Evolutionary conservation across 2,113 vertebrate genomes (phyloP).

Genomic region (Chionodraco myersi): DNA sequence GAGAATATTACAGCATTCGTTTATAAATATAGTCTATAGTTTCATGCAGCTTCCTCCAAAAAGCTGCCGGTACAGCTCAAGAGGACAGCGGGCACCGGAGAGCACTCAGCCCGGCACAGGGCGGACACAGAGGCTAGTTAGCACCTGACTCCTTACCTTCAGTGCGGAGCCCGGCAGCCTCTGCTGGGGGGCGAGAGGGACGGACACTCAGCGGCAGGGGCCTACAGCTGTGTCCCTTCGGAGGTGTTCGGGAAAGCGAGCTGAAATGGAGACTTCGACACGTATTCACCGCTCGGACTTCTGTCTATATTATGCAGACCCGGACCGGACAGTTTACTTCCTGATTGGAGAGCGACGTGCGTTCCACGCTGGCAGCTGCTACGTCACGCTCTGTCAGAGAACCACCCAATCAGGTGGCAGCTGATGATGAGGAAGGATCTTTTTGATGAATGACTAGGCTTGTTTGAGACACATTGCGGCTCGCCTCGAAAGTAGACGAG

Average conservation of each 20-base stretch:
- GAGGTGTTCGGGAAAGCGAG: not conserved
- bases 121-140: constrained; percentile 7
- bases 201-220: too few species aligned
- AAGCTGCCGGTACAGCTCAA: not conserved
- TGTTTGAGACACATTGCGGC: too few species aligned
- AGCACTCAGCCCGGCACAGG: not conserved
- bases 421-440: not conserved
- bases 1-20: too few species aligned
- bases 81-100: not conserved
- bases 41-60: not conserved
- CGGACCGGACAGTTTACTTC: constrained; percentile 62
- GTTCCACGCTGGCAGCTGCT: constrained; percentile 74
- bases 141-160: constrained; percentile 29
- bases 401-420: not conserved
- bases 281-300: constrained; percentile 12
- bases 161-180: not conserved
- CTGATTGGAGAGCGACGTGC: constrained; percentile 55
- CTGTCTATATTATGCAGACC: not conserved
- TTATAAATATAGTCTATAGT: too few species aligned
- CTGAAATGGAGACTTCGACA: not conserved
- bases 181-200: not conserved
- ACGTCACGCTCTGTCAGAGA: constrained; percentile 53
- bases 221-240: not conserved
- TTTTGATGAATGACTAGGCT: not conserved
- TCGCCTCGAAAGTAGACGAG: too few species aligned